Percentiles rank a stretch among this genome's conserved stretches.
These are phyloP conservation scores for Heliconius erato DNA, from an alignment of 2,888 invertebrate species.

Conservation along the genomic window DNA sequence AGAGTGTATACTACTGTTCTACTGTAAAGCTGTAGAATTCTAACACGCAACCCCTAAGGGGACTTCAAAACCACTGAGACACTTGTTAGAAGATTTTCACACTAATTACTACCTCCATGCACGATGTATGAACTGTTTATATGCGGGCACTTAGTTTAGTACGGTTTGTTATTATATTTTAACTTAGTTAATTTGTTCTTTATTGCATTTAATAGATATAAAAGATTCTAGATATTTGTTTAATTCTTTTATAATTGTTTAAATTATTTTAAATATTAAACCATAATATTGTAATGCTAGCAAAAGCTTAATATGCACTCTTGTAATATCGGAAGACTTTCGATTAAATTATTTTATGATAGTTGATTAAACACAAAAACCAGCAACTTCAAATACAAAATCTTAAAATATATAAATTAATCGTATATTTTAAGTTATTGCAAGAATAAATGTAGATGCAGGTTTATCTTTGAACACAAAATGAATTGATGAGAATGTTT, in stretches of 20 bases:
- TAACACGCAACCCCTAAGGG: conserved; percentile 54
- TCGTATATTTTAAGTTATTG: too few species aligned
- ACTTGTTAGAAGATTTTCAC: conserved; percentile 63
- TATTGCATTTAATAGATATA: not conserved
- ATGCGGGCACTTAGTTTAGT: conserved; percentile 12
- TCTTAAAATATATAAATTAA: too few species aligned
- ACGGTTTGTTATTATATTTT: not conserved
- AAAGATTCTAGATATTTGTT: not conserved
- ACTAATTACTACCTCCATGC: conserved; percentile 67
- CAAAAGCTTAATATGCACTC: too few species aligned
- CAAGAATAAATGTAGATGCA: too few species aligned
- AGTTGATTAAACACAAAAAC: too few species aligned
- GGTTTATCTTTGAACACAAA: not conserved
- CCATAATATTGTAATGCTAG: too few species aligned
- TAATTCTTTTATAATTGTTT: too few species aligned
- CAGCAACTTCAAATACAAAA: too few species aligned
- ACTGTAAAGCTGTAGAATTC: conserved; percentile 52
- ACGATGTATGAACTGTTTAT: conserved; percentile 38
- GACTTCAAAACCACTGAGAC: conserved; percentile 61
- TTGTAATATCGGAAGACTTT: too few species aligned
- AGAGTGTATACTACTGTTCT: conserved; percentile 54
- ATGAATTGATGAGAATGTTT: not conserved
- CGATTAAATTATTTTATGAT: too few species aligned
- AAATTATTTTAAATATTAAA: too few species aligned
- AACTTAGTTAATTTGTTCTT: not conserved